These are phyloP conservation scores for Listronotus oregonensis DNA, from an alignment of 1,140 invertebrate species.

Conservation along the genomic window DNA sequence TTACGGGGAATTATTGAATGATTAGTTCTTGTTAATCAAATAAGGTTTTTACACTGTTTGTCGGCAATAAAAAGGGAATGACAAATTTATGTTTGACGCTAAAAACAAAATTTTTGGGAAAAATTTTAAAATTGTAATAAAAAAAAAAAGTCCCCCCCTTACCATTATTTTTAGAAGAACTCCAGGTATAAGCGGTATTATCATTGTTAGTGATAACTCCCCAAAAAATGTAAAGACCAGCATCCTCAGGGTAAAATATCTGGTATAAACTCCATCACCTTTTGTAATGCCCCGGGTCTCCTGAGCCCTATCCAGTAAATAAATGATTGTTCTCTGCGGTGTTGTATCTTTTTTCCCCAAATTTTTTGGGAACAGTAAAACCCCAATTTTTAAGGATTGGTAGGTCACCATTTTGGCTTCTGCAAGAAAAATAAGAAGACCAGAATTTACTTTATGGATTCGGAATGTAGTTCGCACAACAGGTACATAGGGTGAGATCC, in stretches of 20 bases:
- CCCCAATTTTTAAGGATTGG: constrained; percentile 61
- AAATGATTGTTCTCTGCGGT: constrained; percentile 56
- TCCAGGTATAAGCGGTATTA: constrained; percentile 59
- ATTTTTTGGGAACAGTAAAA: constrained; percentile 55
- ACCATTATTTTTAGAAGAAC: constrained; percentile 45
- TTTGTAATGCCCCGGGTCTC: constrained; percentile 69
- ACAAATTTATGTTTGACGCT: no score
- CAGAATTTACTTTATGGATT: constrained; percentile 49
- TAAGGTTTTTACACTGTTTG: no score
- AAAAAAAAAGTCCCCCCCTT: constrained; percentile 12
- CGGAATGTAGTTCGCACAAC: constrained; percentile 56
- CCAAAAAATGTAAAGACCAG: constrained; percentile 61
- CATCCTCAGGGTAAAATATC: constrained; percentile 63
- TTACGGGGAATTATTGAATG: no score
- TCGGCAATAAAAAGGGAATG: no score
- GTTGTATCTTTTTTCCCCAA: constrained; percentile 54
- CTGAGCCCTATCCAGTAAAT: constrained; percentile 66
- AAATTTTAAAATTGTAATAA: no score
- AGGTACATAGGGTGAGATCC: constrained; percentile 49
- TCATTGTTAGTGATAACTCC: constrained; percentile 58
- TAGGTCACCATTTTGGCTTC: constrained; percentile 62
- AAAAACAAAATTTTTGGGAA: no score
- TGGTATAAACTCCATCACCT: constrained; percentile 69
- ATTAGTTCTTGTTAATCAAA: no score
- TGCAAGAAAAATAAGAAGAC: constrained; percentile 58